Conservation (phyloP, 2,888 invertebrate genomes). For the Tenthredo notha region DNA sequence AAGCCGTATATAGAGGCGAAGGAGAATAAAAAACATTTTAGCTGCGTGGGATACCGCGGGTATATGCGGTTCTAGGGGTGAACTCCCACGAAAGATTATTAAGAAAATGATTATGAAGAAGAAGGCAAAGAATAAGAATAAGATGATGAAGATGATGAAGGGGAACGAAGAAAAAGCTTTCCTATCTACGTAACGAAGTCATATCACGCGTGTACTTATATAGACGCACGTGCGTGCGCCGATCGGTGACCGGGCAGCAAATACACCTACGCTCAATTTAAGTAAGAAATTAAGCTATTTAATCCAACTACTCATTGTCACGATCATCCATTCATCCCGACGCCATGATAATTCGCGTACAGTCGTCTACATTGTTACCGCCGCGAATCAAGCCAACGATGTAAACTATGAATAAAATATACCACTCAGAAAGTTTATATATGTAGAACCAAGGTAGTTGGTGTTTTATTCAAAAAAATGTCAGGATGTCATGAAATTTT, state of each 20-base stretch:
- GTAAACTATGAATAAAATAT: conserved; percentile 28
- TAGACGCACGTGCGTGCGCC: conserved; percentile 45
- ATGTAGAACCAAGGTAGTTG: neutral
- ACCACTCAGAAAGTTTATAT: neutral
- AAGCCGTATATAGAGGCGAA: neutral
- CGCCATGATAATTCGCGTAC: conserved; percentile 51
- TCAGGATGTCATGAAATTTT: no score
- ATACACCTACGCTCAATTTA: conserved; percentile 48
- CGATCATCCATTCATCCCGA: conserved; percentile 31
- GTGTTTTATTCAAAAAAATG: no score
- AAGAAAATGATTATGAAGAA: no score
- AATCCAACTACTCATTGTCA: conserved; percentile 45
- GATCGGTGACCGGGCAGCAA: conserved; percentile 39
- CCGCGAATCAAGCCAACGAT: conserved; percentile 29
- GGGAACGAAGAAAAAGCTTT: neutral
- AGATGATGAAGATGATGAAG: neutral
- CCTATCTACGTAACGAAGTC: neutral
- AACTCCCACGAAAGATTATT: conserved; percentile 15
- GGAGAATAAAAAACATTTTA: neutral
- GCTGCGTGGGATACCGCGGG: conserved; percentile 16
- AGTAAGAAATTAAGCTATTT: conserved; percentile 48
- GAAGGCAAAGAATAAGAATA: neutral
- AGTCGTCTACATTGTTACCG: conserved; percentile 43
- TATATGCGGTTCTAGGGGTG: neutral
- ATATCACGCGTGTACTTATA: neutral